phyloP scores from a whole-genome alignment of 2,113 vertebrate genomes.

The Nettapus auritus region DNA sequence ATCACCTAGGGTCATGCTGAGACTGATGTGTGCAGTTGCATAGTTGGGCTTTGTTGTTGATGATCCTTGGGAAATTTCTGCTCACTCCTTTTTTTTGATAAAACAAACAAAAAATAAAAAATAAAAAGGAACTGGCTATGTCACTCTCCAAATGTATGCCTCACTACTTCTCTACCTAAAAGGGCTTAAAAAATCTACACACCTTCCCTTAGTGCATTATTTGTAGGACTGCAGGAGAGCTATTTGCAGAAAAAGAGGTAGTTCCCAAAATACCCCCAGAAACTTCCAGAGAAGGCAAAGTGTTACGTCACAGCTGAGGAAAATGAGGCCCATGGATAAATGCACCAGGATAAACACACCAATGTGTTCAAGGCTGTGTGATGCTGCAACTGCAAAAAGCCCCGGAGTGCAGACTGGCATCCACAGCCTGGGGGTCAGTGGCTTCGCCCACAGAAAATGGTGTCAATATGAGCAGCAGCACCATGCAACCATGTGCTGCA shows the following conservation, averaged over 20 bases:
- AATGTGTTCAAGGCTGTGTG: background rate
- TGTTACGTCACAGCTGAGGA: background rate
- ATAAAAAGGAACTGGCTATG: background rate
- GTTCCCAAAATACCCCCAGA: background rate
- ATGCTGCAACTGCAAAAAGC: background rate
- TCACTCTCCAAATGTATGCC: background rate
- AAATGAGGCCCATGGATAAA: background rate
- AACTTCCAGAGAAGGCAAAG: background rate
- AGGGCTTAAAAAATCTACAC: background rate
- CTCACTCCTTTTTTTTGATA: background rate
- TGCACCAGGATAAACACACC: background rate
- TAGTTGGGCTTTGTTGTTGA: background rate
- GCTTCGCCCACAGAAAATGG: background rate
- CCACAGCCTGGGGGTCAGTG: background rate
- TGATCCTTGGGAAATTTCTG: background rate
- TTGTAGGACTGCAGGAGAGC: background rate
- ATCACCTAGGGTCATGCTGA: background rate
- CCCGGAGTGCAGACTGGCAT: background rate
- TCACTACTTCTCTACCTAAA: background rate
- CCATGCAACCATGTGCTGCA: background rate
- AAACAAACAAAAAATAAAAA: background rate
- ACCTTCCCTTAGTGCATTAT: background rate
- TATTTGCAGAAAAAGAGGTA: background rate
- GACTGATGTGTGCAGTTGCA: fast-evolving
- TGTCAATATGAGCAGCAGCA: background rate